Base-by-base conservation (phyloP, 2,888 invertebrate species). In the Spisula subtruncata region DNA sequence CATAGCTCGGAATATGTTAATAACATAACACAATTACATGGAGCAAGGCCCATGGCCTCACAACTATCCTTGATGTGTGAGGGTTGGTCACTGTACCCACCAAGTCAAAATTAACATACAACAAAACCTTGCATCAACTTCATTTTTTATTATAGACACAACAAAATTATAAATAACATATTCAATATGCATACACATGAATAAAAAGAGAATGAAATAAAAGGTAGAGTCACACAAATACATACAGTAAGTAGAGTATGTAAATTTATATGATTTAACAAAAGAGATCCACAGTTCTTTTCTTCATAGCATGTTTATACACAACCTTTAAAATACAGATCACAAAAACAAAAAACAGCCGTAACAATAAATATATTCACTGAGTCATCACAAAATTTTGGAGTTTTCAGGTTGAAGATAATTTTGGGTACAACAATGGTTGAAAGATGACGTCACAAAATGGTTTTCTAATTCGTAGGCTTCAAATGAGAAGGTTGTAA, bases 91-190 rank as follows among this genome's bases (percentile, higher is more conserved):
- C 41, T 41, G 41, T 41, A 41, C 41, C 41, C 41, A 8, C 41
- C 41, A 41, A 41, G 41, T 41, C 41, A 41, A 8, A 71, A 10
- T 35, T 32, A 75, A 75, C 16, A 75, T 35, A 35, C 29, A 75
- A 32, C n/a, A 75, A 32, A 75, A 14, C 29, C 32, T 32, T 14
- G 25, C 32, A 35, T 75, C 75, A 75, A 75, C 75, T 75, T 75
- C 75, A 86, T 56, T 83, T 84, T 83, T 83, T 88, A 83, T 88
- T 83, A 88, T 88, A 83, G 83, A 83, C 87, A 88, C 87, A 88
- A 88, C 87, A 88, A 88, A 75, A 75, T 88, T 80, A 88, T 88
- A 88, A 88, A 88, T 88, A 88, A 88, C 83, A 88, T 83, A 56
- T 75, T 83, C 41, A 51, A 83, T 88, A 83, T 79, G 87, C 87